Evolutionary conservation across 1,140 invertebrate genomes (phyloP), one percentile per base, ranked within the genome.

Genomic region (Dreissena rostriformis): DNA sequence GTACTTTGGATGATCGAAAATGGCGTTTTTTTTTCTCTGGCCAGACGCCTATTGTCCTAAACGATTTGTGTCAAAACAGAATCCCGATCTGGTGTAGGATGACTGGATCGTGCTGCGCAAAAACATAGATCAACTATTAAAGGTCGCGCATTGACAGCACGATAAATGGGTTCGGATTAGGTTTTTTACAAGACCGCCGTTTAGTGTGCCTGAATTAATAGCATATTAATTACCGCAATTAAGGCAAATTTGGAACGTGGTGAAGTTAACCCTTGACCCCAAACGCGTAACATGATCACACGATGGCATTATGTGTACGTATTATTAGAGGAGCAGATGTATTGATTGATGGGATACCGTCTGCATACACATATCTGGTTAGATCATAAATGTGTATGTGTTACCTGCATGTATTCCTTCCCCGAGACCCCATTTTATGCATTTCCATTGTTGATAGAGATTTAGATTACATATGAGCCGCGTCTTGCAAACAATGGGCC

Each of bases 191-290:
- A 70, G 67, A 29, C 17, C 77, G 28, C 29, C 55, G 68, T 39
- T 57, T 57, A 28, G 51, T 39, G 66, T 57, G 39, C 70, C 63
- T 61, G 57, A 68, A 80, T 80, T 80, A 80, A 80, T 80, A 55
- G 7, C 24, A 80, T 80, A 80, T 80, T 80, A 80, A 80, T 80
- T 55, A 68, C 77, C 15, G n/a, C 67, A 68, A 80, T 80, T 80
- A 71, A 51, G 12, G 22, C 19, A 22, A 22, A 68, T 71, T 80
- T 71, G 49, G 51, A 39, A 70, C 67, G 61, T 39, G 77, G 63
- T 71, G 24, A 80, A 71, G 55, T 71, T 61, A 55, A 71, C 68
- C 66, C 63, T 63, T 72, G 67, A 80, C 67, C 67, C 52, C 61
- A 63, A 11, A 63, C 61, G 61, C 2, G 24, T 63, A 4, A 63